Evolutionary conservation across 2,888 invertebrate species (phyloP), one percentile per base, ranked within the genome.

Genomic region (Cistogaster globosa): DNA sequence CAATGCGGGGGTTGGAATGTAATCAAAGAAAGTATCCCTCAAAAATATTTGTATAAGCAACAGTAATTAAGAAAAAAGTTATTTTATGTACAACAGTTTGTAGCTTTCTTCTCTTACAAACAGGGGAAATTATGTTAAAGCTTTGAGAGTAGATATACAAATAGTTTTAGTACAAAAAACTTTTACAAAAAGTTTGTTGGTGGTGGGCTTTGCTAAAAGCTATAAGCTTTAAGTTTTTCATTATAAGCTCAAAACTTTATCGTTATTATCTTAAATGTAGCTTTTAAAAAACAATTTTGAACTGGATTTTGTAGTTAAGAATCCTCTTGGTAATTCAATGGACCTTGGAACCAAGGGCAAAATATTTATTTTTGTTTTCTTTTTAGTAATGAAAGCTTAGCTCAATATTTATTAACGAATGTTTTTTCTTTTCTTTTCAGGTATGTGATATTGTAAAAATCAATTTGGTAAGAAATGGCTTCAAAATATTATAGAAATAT

Each of bases 381-480:
- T 68, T 45, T 55, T n/a, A 18, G 2, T 11, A 7, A 7, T 38
- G 1, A 38, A 38, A 7, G 38, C 6, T 38, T 9, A 38, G 2
- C 11, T 38, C 38, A 38, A 38, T 38, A 9, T 5, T 9, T 38
- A 38, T 38, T 38, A 38, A 38, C 38, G 7, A 9, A 38, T 2
- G 38, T 9, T 38, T 7, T 38, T 4, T 38, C n/a, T 38, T 68
- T 51, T 80, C 9, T 42, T 82, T 83, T 9, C 74, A 83, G 83
- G 83, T 83, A 71, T 26, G 26, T 26, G 26, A 1, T 1, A n/a
- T 51, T 51, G 6, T 8, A 26, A 7, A 14, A 16, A 51, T 2
- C 4, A n/a, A n/a, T 48, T 26, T 69, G 68, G 68, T 69, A 68
- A 74, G 69, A 79, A 79, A 79, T 83, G 83, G 79, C 74, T 83